Evolutionary conservation across 2,113 vertebrate species (phyloP).

Genomic region (Elgaria multicarinata): DNA sequence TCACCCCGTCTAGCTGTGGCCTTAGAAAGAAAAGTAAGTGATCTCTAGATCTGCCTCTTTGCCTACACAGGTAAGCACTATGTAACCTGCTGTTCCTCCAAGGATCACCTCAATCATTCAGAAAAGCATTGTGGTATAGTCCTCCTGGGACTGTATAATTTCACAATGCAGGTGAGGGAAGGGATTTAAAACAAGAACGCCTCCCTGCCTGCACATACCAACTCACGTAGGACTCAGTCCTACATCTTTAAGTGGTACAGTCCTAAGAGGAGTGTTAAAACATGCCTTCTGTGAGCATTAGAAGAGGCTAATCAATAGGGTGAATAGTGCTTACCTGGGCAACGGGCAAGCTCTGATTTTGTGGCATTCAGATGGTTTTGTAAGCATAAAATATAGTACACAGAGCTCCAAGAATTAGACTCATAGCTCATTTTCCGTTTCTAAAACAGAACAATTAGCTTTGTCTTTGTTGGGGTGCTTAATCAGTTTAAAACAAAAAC

Average conservation of each 20-base stretch:
- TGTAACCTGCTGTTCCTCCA: not conserved
- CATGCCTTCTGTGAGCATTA: not conserved
- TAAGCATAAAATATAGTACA: not conserved
- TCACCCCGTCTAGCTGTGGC: too few species aligned
- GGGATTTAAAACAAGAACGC: not conserved
- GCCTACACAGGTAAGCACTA: not conserved
- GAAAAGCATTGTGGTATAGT: not conserved
- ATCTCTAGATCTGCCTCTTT: not conserved
- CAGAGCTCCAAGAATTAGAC: not conserved
- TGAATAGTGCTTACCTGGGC: not conserved
- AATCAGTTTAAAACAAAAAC: not conserved
- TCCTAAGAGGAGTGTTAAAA: not conserved
- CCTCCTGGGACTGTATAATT: not conserved
- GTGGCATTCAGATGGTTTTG: not conserved
- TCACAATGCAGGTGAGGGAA: not conserved
- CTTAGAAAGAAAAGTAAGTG: not conserved
- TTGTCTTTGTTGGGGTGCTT: not conserved
- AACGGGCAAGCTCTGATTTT: not conserved
- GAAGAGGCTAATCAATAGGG: not conserved
- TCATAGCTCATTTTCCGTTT: not conserved
- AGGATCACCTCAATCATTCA: not conserved
- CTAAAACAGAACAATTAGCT: not conserved
- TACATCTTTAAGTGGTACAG: not conserved
- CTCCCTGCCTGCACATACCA: not conserved
- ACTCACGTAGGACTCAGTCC: not conserved